Evolutionary conservation across 2,888 invertebrate genomes (phyloP).

Genomic region (Rotaria socialis): DNA sequence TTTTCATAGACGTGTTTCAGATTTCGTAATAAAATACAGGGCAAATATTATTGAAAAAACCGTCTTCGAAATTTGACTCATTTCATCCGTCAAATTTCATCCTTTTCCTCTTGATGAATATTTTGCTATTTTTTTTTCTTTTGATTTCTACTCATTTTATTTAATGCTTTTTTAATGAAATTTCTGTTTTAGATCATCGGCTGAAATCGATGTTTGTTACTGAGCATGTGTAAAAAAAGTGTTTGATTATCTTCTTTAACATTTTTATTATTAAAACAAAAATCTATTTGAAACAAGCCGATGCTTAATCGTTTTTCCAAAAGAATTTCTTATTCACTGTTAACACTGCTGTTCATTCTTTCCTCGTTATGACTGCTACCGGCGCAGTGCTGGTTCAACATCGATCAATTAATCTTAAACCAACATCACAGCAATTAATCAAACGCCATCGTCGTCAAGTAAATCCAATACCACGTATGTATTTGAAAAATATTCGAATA

Average conservation of each 20-base stretch:
- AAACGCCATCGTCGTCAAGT: slow-evolving; percentile 1
- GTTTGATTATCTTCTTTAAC: slow-evolving; percentile 8
- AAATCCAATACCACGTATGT: background rate
- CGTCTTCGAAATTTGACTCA: too few species aligned
- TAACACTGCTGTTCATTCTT: background rate
- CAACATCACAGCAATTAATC: background rate
- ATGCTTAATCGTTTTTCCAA: slow-evolving; percentile 1
- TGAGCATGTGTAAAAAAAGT: slow-evolving; percentile 7
- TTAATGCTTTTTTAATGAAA: too few species aligned
- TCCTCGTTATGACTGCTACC: background rate
- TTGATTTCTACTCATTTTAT: too few species aligned
- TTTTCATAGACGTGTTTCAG: too few species aligned
- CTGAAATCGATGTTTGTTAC: background rate
- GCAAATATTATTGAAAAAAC: too few species aligned
- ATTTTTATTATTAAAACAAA: background rate
- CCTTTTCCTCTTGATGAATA: too few species aligned
- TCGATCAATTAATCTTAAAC: background rate
- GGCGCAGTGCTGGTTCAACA: background rate
- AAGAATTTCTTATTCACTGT: background rate
- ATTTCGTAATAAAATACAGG: too few species aligned
- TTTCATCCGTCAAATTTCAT: too few species aligned
- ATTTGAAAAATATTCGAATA: background rate
- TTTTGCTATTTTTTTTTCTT: too few species aligned
- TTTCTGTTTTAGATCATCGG: background rate
- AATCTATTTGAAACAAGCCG: background rate